Evolutionary conservation across 2,888 invertebrate genomes (phyloP).

Genomic region (Lasioglossum leucozonium): DNA sequence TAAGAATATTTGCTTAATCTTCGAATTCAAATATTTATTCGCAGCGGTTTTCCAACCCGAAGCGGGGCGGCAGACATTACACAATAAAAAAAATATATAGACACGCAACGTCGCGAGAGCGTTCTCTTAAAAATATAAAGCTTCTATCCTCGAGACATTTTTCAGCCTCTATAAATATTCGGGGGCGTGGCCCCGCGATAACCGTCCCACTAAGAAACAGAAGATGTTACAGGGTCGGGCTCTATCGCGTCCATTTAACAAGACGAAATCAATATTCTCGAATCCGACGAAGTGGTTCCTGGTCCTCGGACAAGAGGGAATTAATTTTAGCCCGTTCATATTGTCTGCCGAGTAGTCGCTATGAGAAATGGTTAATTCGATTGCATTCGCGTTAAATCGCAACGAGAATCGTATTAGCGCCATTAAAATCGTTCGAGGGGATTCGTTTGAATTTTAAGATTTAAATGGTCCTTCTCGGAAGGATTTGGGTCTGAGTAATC

Average conservation of each 20-base stretch:
- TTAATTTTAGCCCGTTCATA: slow-evolving; percentile 3
- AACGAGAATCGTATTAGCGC: slow-evolving; percentile 43
- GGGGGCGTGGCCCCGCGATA: not conserved
- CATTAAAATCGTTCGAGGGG: slow-evolving; percentile 49
- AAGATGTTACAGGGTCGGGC: not conserved
- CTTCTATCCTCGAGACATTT: not conserved
- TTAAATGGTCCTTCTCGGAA: slow-evolving; percentile 64
- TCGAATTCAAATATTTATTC: not conserved
- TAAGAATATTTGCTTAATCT: not conserved
- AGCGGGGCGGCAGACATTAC: not conserved
- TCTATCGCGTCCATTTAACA: not conserved
- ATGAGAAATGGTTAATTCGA: slow-evolving; percentile 23
- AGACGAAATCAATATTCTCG: slow-evolving; percentile 5
- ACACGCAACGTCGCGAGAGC: not conserved
- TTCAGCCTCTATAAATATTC: not conserved
- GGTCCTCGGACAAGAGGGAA: not conserved
- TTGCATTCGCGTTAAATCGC: slow-evolving; percentile 17
- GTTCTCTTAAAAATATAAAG: not conserved
- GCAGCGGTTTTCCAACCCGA: not conserved
- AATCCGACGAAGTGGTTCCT: not conserved
- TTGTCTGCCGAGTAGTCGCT: not conserved
- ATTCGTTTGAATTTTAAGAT: slow-evolving; percentile 59
- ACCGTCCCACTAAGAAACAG: not conserved
- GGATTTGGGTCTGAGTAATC: slow-evolving; percentile 62
- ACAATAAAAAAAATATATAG: not conserved